These are phyloP conservation scores for Plecturocebus donacophilus DNA, from an alignment of 2,113 vertebrate species.

Conservation along the genomic window DNA sequence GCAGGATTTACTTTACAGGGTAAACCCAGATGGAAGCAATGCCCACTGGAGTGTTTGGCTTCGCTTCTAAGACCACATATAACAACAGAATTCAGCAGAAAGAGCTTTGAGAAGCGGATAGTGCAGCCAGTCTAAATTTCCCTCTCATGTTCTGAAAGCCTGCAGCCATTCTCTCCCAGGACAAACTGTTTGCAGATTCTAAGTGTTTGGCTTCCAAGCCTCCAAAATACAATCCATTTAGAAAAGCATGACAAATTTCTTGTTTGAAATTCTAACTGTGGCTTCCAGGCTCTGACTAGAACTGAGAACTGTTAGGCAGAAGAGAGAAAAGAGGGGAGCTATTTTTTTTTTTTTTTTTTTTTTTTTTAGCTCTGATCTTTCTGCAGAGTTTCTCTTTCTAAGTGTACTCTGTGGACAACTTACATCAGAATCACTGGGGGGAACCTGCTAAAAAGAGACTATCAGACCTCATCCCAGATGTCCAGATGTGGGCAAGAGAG, in stretches of 20 bases:
- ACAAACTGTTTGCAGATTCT: background rate
- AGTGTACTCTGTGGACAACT: too few species aligned
- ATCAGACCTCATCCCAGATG: background rate
- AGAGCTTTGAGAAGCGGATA: background rate
- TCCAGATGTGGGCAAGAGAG: background rate
- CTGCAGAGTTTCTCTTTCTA: background rate
- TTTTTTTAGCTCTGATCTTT: background rate
- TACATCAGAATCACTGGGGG: background rate
- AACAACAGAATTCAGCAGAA: background rate
- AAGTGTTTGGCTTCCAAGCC: background rate
- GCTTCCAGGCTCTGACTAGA: background rate
- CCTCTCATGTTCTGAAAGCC: background rate
- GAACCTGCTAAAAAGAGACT: background rate
- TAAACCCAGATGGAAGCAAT: background rate
- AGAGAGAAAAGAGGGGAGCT: background rate
- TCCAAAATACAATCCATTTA: background rate
- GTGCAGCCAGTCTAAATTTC: background rate
- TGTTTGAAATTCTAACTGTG: background rate
- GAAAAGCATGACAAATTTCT: constrained; percentile 36
- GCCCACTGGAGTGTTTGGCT: background rate
- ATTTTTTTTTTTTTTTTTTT: background rate
- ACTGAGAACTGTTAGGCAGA: background rate
- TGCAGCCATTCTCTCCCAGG: background rate
- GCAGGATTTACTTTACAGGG: background rate
- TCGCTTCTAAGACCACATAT: background rate